A percentile compares a stretch with the other conserved stretches of the same genome.
Conservation (phyloP, 2,113 vertebrate genomes). For the Cardinalis cardinalis region DNA sequence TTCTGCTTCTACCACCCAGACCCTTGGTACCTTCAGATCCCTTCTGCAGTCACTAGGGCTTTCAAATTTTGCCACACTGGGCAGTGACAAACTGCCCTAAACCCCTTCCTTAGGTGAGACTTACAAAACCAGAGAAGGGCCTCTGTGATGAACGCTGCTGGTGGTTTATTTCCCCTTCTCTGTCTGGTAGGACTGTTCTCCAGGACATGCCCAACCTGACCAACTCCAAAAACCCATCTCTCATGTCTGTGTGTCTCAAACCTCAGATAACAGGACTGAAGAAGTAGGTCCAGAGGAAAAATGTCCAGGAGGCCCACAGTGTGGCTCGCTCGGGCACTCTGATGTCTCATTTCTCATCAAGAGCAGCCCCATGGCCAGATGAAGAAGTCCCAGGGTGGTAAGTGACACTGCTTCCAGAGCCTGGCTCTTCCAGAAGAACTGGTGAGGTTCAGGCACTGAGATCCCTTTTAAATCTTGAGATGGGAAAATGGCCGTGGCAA, state of each 20-base stretch:
- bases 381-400: background rate
- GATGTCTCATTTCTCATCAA: background rate
- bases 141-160: background rate
- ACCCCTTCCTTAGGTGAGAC: background rate
- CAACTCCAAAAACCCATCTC: background rate
- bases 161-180: background rate
- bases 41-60: background rate
- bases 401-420: background rate
- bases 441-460: background rate
- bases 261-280: background rate
- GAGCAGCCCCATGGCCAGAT: background rate
- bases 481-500: background rate
- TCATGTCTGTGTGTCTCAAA: background rate
- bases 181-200: background rate
- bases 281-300: background rate
- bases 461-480: background rate
- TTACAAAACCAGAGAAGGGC: background rate
- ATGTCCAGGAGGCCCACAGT: background rate
- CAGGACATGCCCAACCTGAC: background rate
- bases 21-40: background rate
- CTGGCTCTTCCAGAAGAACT: background rate
- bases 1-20: background rate
- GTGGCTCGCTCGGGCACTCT: fast-evolving
- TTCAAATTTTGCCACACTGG: background rate
- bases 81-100: background rate